These are phyloP conservation scores for Cantharis flavilabris DNA, from an alignment of 2,888 invertebrate species.

Conservation along the genomic window DNA sequence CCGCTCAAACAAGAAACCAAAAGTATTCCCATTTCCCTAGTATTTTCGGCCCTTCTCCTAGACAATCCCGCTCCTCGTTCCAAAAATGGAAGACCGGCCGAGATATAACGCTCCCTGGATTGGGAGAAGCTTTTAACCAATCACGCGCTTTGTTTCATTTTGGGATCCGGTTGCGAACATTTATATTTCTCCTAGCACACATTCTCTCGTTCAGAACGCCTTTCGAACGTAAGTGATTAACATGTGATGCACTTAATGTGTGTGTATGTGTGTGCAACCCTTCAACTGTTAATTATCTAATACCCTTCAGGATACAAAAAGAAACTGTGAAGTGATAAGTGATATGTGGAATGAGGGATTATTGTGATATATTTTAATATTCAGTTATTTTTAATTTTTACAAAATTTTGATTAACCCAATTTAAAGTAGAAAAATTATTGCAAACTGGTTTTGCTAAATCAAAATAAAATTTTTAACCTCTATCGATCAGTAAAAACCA, in stretches of 20 bases:
- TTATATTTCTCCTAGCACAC: constrained; percentile 74
- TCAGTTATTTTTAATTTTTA: not conserved
- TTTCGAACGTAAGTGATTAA: constrained; percentile 88
- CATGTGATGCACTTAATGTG: constrained; percentile 25
- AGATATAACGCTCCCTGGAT: constrained; percentile 57
- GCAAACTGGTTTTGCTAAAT: not conserved
- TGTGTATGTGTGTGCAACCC: constrained; percentile 21
- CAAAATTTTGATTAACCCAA: not conserved
- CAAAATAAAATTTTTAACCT: not conserved
- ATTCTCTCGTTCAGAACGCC: constrained; percentile 92
- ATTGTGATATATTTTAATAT: constrained; percentile 1
- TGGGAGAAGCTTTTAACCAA: constrained; percentile 57
- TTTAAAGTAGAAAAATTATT: not conserved
- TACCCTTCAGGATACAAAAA: constrained; percentile 14
- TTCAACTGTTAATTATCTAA: constrained; percentile 14
- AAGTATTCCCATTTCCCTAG: constrained; percentile 32
- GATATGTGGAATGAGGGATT: constrained; percentile 12
- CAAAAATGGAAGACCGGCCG: constrained; percentile 67
- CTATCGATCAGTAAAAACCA: not conserved
- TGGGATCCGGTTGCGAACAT: constrained; percentile 80
- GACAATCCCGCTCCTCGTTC: constrained; percentile 57
- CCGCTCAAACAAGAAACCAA: constrained; percentile 24
- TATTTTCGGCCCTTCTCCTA: constrained; percentile 50
- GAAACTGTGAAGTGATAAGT: constrained; percentile 25
- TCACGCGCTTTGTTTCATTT: constrained; percentile 55